Base-by-base conservation (phyloP, 2,797 vertebrate species). In the Enteromius thamalakanensis region DNA sequence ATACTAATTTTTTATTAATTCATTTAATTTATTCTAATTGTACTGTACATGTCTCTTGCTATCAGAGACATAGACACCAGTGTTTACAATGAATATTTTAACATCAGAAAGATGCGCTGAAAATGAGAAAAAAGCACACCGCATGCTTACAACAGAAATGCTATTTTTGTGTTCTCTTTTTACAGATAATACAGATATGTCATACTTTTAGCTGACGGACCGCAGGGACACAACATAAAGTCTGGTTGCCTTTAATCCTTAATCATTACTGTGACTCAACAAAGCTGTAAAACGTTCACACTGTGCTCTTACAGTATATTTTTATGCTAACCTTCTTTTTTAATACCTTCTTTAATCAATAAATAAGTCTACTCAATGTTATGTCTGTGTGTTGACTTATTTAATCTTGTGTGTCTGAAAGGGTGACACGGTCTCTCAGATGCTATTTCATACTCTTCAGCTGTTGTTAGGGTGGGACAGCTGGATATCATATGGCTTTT, bases 171-270 rank as follows among this genome's bases (percentile, higher is more conserved):
- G 90, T 92, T 94, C 90, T 94, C 90, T 94, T 92, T 94, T 94
- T 86, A 83, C 94, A 94, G 94, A 94, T 94, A 94, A 94, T 91
- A 78, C 81, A 83, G 53, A 77, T 83, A 90, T 94, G 92, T 94
- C 93, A 89, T 95, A 91, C 93, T 95, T 95, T 95, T 95, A 95
- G 92, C 92, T 91, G 92, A 93, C 87, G 92, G 91, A 94, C 88
- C 83, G 69, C 92, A 87, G 67, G 90, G 91, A 93, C 89, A 87
- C 92, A 89, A 86, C 90, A 89, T 91, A 90, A 90, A 90, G 89
- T 88, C 89, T 89, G 91, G 89, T 92, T 92, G 90, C 92, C 89
- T 91, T 92, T 91, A 89, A 90, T 89, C 87, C 90, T 91, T 91
- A 88, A 90, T 90, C 85, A 67, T 86, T 85, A 87, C 88, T 90